A percentile compares a stretch with the other conserved stretches of the same genome.
Conservation (phyloP, 2,888 invertebrate species). For the Elysia crispata region DNA sequence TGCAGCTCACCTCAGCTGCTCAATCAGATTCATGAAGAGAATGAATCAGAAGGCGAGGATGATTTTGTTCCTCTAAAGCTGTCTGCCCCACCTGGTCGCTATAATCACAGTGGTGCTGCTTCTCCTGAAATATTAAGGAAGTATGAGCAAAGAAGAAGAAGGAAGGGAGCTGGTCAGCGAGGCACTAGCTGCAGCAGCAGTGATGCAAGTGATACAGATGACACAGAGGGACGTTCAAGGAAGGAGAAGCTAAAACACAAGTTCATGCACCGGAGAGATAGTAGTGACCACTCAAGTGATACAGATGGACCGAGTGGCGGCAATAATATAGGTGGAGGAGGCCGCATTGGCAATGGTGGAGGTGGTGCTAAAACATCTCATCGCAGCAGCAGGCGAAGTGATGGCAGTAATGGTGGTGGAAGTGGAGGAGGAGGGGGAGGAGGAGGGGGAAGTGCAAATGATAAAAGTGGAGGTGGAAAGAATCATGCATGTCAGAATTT, state of each 20-base stretch:
- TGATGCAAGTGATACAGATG: constrained; percentile 90
- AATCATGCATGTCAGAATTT: constrained; percentile 39
- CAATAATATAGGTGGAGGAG: constrained; percentile 61
- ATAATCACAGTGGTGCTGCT: constrained; percentile 61
- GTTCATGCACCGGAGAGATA: constrained; percentile 72
- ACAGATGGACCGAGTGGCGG: constrained; percentile 73
- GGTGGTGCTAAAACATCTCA: constrained; percentile 51
- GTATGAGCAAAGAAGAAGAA: constrained; percentile 80
- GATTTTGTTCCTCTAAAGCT: constrained; percentile 67
- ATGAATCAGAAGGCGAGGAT: constrained; percentile 78
- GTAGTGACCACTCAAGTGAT: constrained; percentile 77
- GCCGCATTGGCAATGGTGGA: constrained; percentile 53
- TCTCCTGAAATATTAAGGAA: constrained; percentile 77
- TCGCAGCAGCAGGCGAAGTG: constrained; percentile 47
- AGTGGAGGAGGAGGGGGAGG: constrained; percentile 55
- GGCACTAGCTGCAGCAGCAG: constrained; percentile 93
- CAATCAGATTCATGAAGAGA: constrained; percentile 86
- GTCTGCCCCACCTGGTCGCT: constrained; percentile 57
- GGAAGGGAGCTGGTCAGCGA: constrained; percentile 82
- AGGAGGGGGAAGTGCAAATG: constrained; percentile 58
- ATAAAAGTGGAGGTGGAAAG: constrained; percentile 57
- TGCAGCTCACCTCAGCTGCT: constrained; percentile 80
- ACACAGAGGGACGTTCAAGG: constrained; percentile 70
- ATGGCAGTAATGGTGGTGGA: constrained; percentile 52
- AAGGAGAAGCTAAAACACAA: constrained; percentile 73